A percentile compares a stretch with the other conserved stretches of the same genome.
These are phyloP conservation scores for Melangyna quadrimaculata DNA, from an alignment of 2,888 invertebrate species.

Conservation along the genomic window DNA sequence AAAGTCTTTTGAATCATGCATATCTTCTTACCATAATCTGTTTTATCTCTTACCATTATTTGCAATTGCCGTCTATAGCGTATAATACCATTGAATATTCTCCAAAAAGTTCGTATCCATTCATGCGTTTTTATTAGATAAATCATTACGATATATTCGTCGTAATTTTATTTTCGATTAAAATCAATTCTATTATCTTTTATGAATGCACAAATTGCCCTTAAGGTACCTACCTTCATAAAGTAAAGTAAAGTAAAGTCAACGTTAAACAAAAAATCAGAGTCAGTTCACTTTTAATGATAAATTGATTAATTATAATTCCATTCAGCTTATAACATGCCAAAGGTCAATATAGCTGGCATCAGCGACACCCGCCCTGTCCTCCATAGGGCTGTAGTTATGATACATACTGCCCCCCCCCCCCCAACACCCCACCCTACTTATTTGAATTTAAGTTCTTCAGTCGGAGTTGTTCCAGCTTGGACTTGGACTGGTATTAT, in stretches of 20 bases:
- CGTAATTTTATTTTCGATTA: neutral
- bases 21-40: no score
- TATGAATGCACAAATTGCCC: neutral
- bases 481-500: slow-evolving; percentile 24
- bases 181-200: neutral
- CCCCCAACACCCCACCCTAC: neutral
- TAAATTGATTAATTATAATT: slow-evolving; percentile 38
- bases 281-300: slow-evolving; percentile 1
- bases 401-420: neutral
- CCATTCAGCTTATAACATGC: slow-evolving; percentile 5
- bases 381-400: slow-evolving; percentile 25
- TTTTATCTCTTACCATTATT: no score
- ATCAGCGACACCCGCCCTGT: slow-evolving; percentile 3
- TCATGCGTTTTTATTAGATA: neutral
- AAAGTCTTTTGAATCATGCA: no score
- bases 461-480: slow-evolving; percentile 16
- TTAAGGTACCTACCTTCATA: neutral
- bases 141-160: neutral
- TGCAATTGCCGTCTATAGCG: no score
- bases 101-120: no score
- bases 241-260: neutral
- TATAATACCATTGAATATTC: no score
- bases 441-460: slow-evolving; percentile 28
- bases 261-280: no score
- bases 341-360: slow-evolving; percentile 32